A percentile compares a stretch with the other conserved stretches of the same genome.
Conservation (phyloP, 2,113 vertebrate genomes). For the Maccullochella peelii region DNA sequence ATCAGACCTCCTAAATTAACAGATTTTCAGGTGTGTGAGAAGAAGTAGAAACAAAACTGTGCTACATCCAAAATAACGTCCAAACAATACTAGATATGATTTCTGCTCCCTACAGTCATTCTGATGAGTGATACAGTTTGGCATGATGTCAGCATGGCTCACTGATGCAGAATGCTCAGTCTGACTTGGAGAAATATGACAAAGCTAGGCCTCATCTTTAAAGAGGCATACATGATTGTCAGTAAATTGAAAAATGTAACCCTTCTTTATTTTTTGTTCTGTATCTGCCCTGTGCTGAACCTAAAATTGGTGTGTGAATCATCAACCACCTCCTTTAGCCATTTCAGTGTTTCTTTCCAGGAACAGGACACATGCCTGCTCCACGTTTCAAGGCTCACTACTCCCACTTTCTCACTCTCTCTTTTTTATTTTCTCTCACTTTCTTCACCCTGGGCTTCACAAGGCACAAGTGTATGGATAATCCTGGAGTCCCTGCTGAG, state of each 20-base stretch:
- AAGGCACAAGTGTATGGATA: conserved; percentile 63
- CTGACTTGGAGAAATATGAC: conserved; percentile 38
- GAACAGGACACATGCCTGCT: conserved; percentile 53
- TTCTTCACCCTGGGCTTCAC: conserved; percentile 25
- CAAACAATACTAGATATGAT: conserved; percentile 18
- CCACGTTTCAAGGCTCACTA: conserved; percentile 51
- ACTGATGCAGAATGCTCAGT: conserved; percentile 49
- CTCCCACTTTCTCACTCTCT: conserved; percentile 7
- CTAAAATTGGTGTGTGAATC: conserved; percentile 52
- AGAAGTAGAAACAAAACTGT: not conserved
- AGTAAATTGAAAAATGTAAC: conserved; percentile 10
- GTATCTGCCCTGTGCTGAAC: conserved; percentile 23
- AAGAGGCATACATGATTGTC: not conserved
- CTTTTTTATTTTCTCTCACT: conserved; percentile 8
- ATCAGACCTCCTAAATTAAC: conserved; percentile 15
- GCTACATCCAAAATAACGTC: not conserved
- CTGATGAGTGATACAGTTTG: conserved; percentile 20
- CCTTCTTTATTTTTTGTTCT: conserved; percentile 8
- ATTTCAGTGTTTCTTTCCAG: conserved; percentile 59
- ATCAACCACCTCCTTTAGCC: conserved; percentile 55
- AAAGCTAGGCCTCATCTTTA: conserved; percentile 37
- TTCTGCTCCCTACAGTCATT: conserved; percentile 12
- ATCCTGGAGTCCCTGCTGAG: conserved; percentile 53
- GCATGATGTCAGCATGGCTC: conserved; percentile 45
- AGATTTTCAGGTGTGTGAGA: conserved; percentile 1